Base-by-base conservation (phyloP, 2,797 vertebrate species). In the Tympanoctomys barrerae region DNA sequence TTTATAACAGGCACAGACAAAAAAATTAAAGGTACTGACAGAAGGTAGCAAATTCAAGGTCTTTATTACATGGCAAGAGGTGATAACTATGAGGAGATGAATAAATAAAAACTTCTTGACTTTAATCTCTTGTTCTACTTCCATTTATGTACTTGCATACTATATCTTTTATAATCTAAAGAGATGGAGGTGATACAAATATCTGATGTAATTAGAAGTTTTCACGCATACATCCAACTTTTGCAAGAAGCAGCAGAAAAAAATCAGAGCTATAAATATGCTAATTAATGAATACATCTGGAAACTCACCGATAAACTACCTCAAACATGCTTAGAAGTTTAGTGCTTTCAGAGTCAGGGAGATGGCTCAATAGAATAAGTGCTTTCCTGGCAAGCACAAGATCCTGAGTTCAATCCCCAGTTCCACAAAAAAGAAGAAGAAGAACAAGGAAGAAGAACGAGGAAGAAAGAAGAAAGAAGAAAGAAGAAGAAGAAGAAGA, bases 201-300 rank as follows among this genome's bases (percentile, higher is more conserved):
- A 95, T 73, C n/a, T 22, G 42, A 59, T 16, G 33, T 7, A 46
- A 59, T 66, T 59, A 33, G 59, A 86, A 49, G 24, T 87, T 88
- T 94, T 91, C 70, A 78, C 84, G 89, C 80, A 66, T 61, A 54
- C 7, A 46, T 54, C 66, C 62, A 66, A 83, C 90, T 70, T 59
- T 94, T 66, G 36, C 21, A 82, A 84, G 54, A 83, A 94, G 39
- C 71, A 91, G 31, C 54, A 71, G 70, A 71, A 42, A 77, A 94
- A 90, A 96, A 88, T 70, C 33, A 12, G 24, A 83, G 49, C 33
- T 52, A 2, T 39, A 92, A 89, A 87, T 71, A 36, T 66, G 61
- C 57, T 59, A n/a, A 79, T 79, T 75, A 84, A 83, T 68, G 75
- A 80, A 73, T 36, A 92, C 11, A 39, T 9, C 73, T 46, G 36